phyloP scores from a whole-genome alignment of 1,140 invertebrate genomes.

The Conopomorpha cramerella region DNA sequence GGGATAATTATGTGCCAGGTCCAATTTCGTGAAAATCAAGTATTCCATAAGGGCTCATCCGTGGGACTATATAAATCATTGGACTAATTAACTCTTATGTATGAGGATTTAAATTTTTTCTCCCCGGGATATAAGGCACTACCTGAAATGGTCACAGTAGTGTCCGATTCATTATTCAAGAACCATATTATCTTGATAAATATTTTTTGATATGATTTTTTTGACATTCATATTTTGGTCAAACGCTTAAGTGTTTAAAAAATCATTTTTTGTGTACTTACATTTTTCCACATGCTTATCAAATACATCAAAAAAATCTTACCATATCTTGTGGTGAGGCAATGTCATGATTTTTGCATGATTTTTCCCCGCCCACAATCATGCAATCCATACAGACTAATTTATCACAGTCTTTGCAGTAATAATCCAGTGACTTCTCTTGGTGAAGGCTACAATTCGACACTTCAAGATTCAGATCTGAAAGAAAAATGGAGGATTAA shows the following conservation, averaged over 20 bases:
- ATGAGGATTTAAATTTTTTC: too few species aligned
- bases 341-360: conserved; percentile 43
- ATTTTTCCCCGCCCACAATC: conserved; percentile 36
- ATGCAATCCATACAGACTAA: conserved; percentile 45
- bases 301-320: conserved; percentile 8
- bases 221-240: not conserved
- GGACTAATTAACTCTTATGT: conserved; percentile 1
- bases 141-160: not conserved
- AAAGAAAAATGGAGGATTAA: too few species aligned
- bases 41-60: too few species aligned
- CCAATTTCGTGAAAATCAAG: not conserved
- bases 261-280: not conserved
- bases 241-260: not conserved
- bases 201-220: not conserved
- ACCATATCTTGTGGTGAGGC: conserved; percentile 35
- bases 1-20: not conserved
- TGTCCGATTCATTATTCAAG: not conserved
- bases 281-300: not conserved
- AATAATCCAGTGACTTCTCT: conserved; percentile 35
- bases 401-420: conserved; percentile 39
- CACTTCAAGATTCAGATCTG: conserved; percentile 14
- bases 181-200: not conserved
- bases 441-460: conserved; percentile 28
- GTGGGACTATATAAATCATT: not conserved
- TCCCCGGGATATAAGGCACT: too few species aligned